These are phyloP conservation scores for Poeciliopsis turneri DNA, from an alignment of 2,797 vertebrate species.

Conservation along the genomic window DNA sequence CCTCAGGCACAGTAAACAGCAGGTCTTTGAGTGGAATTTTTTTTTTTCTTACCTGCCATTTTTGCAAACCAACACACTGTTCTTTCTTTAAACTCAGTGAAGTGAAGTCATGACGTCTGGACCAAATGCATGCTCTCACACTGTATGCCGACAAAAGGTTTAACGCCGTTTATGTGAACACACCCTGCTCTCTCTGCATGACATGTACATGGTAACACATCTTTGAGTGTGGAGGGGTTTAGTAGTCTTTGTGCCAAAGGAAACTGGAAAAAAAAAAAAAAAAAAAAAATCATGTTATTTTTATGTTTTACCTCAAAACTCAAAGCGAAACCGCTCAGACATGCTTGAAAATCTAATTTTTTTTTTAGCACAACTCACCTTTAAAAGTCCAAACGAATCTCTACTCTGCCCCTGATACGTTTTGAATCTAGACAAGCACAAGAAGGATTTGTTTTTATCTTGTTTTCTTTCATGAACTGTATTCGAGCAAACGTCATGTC, in stretches of 20 bases:
- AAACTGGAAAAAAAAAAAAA: conserved; percentile 37
- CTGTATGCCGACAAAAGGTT: conserved; percentile 18
- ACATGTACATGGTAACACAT: conserved; percentile 59
- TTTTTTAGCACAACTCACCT: conserved; percentile 11
- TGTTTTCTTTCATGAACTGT: conserved; percentile 31
- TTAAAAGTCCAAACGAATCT: conserved; percentile 17
- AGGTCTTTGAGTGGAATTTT: conserved; percentile 1
- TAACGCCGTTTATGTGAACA: conserved; percentile 58
- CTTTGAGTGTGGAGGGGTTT: conserved; percentile 36
- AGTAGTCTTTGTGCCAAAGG: conserved; percentile 82
- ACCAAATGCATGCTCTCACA: conserved; percentile 48
- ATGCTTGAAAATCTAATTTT: conserved; percentile 5
- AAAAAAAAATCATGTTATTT: conserved; percentile 44
- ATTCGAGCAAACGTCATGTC: conserved; percentile 40
- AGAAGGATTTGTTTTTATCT: conserved; percentile 14
- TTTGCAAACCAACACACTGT: neutral
- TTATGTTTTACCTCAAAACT: conserved; percentile 6
- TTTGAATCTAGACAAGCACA: conserved; percentile 71
- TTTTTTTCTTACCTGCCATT: neutral
- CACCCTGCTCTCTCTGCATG: conserved; percentile 67
- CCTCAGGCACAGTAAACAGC: conserved; percentile 16
- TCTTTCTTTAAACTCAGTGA: neutral
- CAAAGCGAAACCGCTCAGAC: conserved; percentile 11
- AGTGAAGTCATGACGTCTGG: conserved; percentile 16
- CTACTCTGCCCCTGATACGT: conserved; percentile 38